These are phyloP conservation scores for Cactoblastis cactorum DNA, from an alignment of 2,888 invertebrate species.

Conservation along the genomic window DNA sequence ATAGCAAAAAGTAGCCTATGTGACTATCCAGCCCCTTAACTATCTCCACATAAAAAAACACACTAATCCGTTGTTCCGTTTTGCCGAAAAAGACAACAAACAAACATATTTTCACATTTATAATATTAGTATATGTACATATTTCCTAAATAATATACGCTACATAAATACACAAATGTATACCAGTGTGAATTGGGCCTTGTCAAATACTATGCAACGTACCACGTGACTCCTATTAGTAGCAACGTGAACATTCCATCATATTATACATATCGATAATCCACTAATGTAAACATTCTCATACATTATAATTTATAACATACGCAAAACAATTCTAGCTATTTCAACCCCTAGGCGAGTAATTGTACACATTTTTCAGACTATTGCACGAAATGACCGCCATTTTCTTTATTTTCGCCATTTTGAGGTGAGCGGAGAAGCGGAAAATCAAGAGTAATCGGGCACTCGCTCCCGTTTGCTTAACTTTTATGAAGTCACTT, in stretches of 20 bases:
- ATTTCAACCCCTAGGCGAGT: conserved; percentile 26
- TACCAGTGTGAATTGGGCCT: background rate
- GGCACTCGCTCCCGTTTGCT: conserved; percentile 15
- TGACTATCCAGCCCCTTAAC: no score
- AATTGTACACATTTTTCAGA: conserved; percentile 53
- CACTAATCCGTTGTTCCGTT: no score
- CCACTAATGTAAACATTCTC: conserved; percentile 18
- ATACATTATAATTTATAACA: conserved; percentile 4
- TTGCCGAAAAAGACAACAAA: no score
- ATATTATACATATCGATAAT: conserved; percentile 11
- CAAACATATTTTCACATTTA: no score
- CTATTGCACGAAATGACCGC: conserved; percentile 50
- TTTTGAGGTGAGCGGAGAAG: conserved; percentile 25
- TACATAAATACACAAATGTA: no score
- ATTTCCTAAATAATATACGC: no score
- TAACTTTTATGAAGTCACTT: conserved; percentile 24
- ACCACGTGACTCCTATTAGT: conserved; percentile 8
- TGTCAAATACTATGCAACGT: background rate
- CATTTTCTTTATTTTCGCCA: conserved; percentile 46
- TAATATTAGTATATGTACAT: no score
- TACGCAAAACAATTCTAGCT: background rate
- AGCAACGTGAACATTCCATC: background rate
- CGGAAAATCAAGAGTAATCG: conserved; percentile 27
- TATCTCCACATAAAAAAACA: no score
- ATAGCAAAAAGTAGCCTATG: no score